A percentile compares a stretch with the other conserved stretches of the same genome.
These are phyloP conservation scores for Apamea epomidion DNA, from an alignment of 2,888 invertebrate species.

Conservation along the genomic window DNA sequence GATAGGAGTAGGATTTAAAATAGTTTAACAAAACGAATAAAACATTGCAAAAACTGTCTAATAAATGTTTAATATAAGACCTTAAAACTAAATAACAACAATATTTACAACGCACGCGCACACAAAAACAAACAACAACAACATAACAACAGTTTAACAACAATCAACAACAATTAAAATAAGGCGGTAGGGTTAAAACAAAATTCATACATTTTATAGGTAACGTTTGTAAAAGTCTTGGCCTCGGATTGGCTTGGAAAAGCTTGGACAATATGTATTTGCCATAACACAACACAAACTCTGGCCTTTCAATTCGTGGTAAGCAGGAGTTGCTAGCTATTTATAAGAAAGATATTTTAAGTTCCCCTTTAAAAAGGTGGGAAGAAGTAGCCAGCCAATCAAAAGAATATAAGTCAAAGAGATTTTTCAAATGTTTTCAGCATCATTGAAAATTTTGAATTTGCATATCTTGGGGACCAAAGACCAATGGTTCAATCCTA, in stretches of 20 bases:
- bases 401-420: not conserved
- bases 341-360: not conserved
- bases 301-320: not conserved
- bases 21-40: not conserved
- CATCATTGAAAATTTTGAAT: no score
- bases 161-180: slow-evolving; percentile 47
- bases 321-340: slow-evolving; percentile 9
- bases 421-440: not conserved
- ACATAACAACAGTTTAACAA: slow-evolving; percentile 50
- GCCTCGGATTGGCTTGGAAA: not conserved
- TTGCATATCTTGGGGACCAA: not conserved
- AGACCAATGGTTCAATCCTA: not conserved
- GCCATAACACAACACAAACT: not conserved
- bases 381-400: not conserved
- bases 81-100: slow-evolving; percentile 74
- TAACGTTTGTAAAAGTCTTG: slow-evolving; percentile 8
- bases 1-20: not conserved
- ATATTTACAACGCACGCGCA: slow-evolving; percentile 71
- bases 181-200: slow-evolving; percentile 56
- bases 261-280: slow-evolving; percentile 3
- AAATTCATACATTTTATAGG: slow-evolving; percentile 22
- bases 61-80: slow-evolving; percentile 62
- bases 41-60: slow-evolving; percentile 27
- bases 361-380: not conserved
- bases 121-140: slow-evolving; percentile 61